A percentile compares a stretch with the other conserved stretches of the same genome.
Evolutionary conservation across 2,888 invertebrate species (phyloP).

Genomic region (Troides helena): DNA sequence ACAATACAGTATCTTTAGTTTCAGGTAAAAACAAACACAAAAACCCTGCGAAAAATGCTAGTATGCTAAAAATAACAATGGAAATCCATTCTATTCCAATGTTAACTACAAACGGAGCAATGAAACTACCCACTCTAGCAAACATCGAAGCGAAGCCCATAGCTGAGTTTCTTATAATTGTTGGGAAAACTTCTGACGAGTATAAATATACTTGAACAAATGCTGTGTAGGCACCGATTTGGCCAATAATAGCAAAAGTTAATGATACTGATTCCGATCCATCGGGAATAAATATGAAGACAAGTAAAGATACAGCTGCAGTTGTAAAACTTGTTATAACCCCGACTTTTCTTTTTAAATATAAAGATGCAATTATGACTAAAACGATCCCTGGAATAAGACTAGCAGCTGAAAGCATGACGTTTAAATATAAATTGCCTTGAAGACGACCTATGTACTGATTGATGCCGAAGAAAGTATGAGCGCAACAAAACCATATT

Average conservation of each 20-base stretch:
- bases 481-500: slow-evolving; percentile 89
- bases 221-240: slow-evolving; percentile 85
- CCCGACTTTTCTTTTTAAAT: slow-evolving; percentile 57
- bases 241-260: slow-evolving; percentile 85
- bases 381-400: slow-evolving; percentile 55
- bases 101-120: slow-evolving; percentile 84
- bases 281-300: slow-evolving; percentile 60
- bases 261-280: slow-evolving; percentile 71
- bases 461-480: slow-evolving; percentile 90
- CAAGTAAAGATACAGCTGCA: slow-evolving; percentile 55
- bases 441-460: slow-evolving; percentile 88
- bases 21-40: slow-evolving; percentile 65
- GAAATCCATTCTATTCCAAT: slow-evolving; percentile 66
- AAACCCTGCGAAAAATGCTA: slow-evolving; percentile 58
- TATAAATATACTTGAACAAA: slow-evolving; percentile 86
- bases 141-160: slow-evolving; percentile 87
- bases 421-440: slow-evolving; percentile 89
- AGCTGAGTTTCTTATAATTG: slow-evolving; percentile 88
- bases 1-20: slow-evolving; percentile 62
- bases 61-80: slow-evolving; percentile 58
- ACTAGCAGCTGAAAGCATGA: slow-evolving; percentile 83
- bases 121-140: slow-evolving; percentile 84
- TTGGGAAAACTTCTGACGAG: slow-evolving; percentile 90
- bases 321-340: slow-evolving; percentile 54
- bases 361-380: slow-evolving; percentile 53